phyloP scores from a whole-genome alignment of 2,113 vertebrate species.

The Myrmecophaga tridactyla region DNA sequence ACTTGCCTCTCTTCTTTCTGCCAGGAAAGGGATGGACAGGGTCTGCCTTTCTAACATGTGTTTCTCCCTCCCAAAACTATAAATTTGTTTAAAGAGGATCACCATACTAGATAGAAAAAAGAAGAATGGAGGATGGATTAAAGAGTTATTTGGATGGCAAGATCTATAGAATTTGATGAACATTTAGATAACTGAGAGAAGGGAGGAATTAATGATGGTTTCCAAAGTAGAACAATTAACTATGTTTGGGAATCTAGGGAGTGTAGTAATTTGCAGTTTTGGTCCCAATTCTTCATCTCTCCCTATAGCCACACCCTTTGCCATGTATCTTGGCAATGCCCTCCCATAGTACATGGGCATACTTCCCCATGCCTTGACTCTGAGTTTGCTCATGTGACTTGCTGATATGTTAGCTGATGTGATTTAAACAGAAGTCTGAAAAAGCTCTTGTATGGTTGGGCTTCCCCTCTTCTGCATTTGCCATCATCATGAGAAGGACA shows the following conservation, averaged over 20 bases:
- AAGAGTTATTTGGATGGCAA: neutral
- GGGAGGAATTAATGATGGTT: neutral
- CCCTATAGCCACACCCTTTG: neutral
- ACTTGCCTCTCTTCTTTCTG: neutral
- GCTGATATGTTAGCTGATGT: neutral
- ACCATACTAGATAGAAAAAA: neutral
- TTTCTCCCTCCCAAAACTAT: neutral
- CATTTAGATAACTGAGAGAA: neutral
- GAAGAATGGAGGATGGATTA: neutral
- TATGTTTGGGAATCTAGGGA: neutral
- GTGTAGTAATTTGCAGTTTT: neutral
- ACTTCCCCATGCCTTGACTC: neutral
- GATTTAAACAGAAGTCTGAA: slow-evolving; percentile 14
- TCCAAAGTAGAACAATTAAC: neutral
- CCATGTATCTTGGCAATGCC: neutral
- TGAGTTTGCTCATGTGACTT: slow-evolving; percentile 5
- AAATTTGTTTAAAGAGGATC: neutral
- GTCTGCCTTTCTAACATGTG: neutral
- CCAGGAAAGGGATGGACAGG: neutral
- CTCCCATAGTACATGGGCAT: neutral
- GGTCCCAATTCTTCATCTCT: neutral
- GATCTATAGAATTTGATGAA: neutral
- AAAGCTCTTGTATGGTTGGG: neutral
- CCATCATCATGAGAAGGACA: neutral
- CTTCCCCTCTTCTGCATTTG: neutral